phyloP scores from a whole-genome alignment of 2,888 invertebrate genomes.

The Neria commutata region DNA sequence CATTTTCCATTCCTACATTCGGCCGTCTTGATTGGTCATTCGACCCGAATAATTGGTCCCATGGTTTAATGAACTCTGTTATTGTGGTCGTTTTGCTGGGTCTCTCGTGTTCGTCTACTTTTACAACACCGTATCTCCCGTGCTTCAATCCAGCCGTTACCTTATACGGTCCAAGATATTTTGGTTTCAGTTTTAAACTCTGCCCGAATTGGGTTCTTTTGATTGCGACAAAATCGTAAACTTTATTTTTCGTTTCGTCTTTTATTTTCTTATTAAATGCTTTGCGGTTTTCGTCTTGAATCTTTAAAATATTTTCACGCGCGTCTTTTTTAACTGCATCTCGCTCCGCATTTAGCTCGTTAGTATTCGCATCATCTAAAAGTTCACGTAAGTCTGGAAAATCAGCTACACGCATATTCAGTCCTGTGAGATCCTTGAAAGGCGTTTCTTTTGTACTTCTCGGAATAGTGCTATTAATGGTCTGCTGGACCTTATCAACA shows the following conservation, averaged over 20 bases:
- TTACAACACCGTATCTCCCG: no score
- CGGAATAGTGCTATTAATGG: slow-evolving; percentile 33
- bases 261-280: not conserved
- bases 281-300: not conserved
- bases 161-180: not conserved
- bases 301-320: not conserved
- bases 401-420: slow-evolving; percentile 1
- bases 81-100: no score
- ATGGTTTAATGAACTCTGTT: no score
- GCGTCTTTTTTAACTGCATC: not conserved
- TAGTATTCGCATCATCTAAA: not conserved
- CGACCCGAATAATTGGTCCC: no score
- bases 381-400: not conserved
- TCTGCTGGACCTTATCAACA: slow-evolving; percentile 23
- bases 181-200: not conserved
- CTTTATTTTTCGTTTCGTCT: not conserved
- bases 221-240: not conserved
- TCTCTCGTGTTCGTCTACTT: no score
- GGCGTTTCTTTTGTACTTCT: slow-evolving; percentile 7
- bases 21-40: no score
- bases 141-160: no score
- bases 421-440: slow-evolving; percentile 8
- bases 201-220: no score
- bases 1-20: no score
- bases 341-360: not conserved